phyloP scores from a whole-genome alignment of 1,140 invertebrate species.

The Penaeus indicus region DNA sequence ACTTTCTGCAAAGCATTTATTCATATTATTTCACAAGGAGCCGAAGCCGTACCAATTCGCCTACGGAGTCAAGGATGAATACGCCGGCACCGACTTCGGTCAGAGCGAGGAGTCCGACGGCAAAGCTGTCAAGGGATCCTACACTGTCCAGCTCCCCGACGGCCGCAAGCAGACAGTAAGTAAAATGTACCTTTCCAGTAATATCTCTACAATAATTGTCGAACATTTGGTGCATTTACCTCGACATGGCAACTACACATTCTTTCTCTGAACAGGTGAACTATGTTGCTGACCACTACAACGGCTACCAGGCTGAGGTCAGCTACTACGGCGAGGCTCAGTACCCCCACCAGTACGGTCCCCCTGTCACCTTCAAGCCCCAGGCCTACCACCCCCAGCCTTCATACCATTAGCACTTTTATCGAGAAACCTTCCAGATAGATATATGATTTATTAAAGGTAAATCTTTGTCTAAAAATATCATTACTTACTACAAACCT shows the following conservation, averaged over 20 bases:
- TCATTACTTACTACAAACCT: too few relatives aligned
- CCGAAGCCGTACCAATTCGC: constrained; percentile 68
- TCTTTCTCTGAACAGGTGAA: constrained; percentile 10
- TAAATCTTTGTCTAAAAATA: too few relatives aligned
- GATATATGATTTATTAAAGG: too few relatives aligned
- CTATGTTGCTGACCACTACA: constrained; percentile 56
- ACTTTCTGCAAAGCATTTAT: too few relatives aligned
- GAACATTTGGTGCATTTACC: too few relatives aligned
- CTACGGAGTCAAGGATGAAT: constrained; percentile 68
- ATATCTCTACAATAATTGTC: too few relatives aligned
- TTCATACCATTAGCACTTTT: background rate
- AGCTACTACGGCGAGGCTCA: constrained; percentile 66
- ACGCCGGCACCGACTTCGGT: constrained; percentile 68
- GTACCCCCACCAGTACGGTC: constrained; percentile 50
- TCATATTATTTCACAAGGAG: constrained; percentile 73
- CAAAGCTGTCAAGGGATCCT: constrained; percentile 67
- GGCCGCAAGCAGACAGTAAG: constrained; percentile 14
- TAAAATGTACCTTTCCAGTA: too few relatives aligned
- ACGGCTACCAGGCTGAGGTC: too few relatives aligned
- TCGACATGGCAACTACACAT: too few relatives aligned
- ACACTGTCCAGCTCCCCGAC: constrained; percentile 38
- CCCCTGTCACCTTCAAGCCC: constrained; percentile 61
- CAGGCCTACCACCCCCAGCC: constrained; percentile 18
- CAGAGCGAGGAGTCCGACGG: constrained; percentile 68
- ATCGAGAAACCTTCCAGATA: too few relatives aligned